Evolutionary conservation across 1,140 invertebrate genomes (phyloP).

Genomic region (Penaeus indicus): DNA sequence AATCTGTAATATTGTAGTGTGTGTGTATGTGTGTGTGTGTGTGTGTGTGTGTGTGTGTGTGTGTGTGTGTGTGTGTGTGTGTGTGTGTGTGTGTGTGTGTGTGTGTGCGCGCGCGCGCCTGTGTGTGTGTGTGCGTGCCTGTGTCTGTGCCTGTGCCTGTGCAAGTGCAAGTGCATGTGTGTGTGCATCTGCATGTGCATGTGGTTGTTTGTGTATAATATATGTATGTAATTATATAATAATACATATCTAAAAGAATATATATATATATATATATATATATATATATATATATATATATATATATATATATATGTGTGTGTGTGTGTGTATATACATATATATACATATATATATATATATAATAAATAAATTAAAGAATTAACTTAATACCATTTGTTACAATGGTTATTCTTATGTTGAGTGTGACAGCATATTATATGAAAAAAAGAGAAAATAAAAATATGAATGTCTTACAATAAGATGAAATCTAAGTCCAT

Average conservation of each 20-base stretch:
- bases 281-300: conserved; percentile 1
- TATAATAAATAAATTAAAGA: too few relatives aligned
- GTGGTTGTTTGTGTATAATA: not conserved
- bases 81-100: not conserved
- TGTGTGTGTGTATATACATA: not conserved
- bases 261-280: conserved; percentile 40
- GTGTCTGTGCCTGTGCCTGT: not conserved
- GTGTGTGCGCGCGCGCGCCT: not conserved
- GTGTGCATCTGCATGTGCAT: not conserved
- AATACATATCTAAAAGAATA: conserved; percentile 22
- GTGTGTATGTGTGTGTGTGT: not conserved
- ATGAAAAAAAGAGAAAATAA: too few relatives aligned
- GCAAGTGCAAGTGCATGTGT: not conserved
- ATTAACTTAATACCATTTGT: too few relatives aligned
- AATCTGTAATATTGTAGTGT: too few relatives aligned
- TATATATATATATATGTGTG: too few relatives aligned
- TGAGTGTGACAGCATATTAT: not conserved
- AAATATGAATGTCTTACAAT: too few relatives aligned
- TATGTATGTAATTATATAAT: not conserved
- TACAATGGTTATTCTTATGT: not conserved
- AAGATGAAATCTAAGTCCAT: too few relatives aligned
- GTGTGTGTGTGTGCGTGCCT: not conserved
- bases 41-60: conserved; percentile 1
- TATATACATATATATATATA: not conserved
- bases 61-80: too few relatives aligned